Conservation (phyloP, 2,797 vertebrate genomes). For the Chelon labrosus region DNA sequence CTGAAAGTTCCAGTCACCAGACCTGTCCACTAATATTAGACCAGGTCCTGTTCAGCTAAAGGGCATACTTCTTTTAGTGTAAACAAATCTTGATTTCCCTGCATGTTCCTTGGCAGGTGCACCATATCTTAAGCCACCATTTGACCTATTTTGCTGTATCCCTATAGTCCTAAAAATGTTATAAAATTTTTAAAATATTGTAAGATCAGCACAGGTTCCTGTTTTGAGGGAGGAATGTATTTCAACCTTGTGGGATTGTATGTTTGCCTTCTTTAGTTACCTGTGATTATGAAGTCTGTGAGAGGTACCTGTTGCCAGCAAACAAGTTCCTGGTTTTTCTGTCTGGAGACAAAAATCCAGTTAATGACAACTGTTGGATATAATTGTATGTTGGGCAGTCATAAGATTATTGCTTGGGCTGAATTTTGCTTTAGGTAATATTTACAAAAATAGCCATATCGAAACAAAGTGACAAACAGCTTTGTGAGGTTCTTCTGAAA, state of each 20-base stretch:
- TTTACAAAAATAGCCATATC: slow-evolving; percentile 54
- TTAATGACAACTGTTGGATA: slow-evolving; percentile 60
- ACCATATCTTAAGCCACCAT: not conserved
- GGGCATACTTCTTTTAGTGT: slow-evolving; percentile 35
- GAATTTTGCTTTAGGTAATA: slow-evolving; percentile 55
- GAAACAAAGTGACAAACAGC: slow-evolving; percentile 43
- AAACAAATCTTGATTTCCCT: slow-evolving; percentile 15
- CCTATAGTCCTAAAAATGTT: slow-evolving; percentile 2
- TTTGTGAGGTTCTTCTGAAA: slow-evolving; percentile 18
- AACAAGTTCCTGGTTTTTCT: slow-evolving; percentile 39
- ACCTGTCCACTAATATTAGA: slow-evolving; percentile 79
- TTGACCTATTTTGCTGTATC: slow-evolving; percentile 1
- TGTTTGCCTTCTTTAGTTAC: slow-evolving; percentile 28
- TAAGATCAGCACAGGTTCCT: not conserved
- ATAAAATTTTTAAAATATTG: not conserved
- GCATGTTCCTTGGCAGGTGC: slow-evolving; percentile 19
- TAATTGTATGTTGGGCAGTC: slow-evolving; percentile 72
- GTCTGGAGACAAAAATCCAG: slow-evolving; percentile 62
- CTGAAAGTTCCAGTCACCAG: slow-evolving; percentile 73
- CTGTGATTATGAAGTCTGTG: slow-evolving; percentile 53
- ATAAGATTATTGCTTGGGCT: slow-evolving; percentile 42
- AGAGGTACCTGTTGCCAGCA: slow-evolving; percentile 41
- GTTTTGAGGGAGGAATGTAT: slow-evolving; percentile 13
- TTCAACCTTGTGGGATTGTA: slow-evolving; percentile 8
- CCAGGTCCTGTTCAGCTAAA: slow-evolving; percentile 46